phyloP scores from a whole-genome alignment of 2,888 invertebrate species.

The Horisme vitalbata region DNA sequence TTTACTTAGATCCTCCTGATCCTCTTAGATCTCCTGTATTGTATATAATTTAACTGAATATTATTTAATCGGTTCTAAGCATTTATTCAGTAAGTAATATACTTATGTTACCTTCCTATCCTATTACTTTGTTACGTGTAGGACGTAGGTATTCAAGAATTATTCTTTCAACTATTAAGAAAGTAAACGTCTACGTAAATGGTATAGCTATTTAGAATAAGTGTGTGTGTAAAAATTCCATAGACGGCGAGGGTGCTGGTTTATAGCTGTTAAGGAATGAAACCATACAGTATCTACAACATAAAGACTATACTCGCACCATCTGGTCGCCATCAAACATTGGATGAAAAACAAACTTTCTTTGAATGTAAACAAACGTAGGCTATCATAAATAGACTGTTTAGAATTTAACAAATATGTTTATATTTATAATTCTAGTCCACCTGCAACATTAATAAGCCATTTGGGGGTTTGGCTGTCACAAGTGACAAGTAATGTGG shows the following conservation, averaged over 20 bases:
- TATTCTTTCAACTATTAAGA: too few species aligned
- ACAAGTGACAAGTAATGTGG: background rate
- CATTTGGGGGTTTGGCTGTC: background rate
- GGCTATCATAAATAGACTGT: conserved; percentile 64
- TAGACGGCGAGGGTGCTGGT: conserved; percentile 65
- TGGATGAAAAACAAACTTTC: conserved; percentile 74
- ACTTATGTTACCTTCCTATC: too few species aligned
- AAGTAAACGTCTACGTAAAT: conserved; percentile 54
- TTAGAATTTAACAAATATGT: conserved; percentile 57
- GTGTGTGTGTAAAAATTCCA: conserved; percentile 67
- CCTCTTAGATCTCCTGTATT: too few species aligned
- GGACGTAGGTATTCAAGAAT: too few species aligned
- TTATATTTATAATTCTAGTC: conserved; percentile 32
- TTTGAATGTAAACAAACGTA: conserved; percentile 71
- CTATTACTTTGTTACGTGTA: too few species aligned
- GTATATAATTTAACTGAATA: too few species aligned
- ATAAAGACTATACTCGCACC: conserved; percentile 64
- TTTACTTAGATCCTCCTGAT: too few species aligned
- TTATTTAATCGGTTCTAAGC: too few species aligned
- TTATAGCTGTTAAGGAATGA: conserved; percentile 69
- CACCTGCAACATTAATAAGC: conserved; percentile 1
- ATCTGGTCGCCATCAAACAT: conserved; percentile 77
- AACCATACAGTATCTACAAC: conserved; percentile 62
- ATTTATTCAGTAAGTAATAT: too few species aligned
- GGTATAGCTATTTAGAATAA: conserved; percentile 56